phyloP scores from a whole-genome alignment of 2,113 vertebrate species.

The Phylloscopus whistleri region DNA sequence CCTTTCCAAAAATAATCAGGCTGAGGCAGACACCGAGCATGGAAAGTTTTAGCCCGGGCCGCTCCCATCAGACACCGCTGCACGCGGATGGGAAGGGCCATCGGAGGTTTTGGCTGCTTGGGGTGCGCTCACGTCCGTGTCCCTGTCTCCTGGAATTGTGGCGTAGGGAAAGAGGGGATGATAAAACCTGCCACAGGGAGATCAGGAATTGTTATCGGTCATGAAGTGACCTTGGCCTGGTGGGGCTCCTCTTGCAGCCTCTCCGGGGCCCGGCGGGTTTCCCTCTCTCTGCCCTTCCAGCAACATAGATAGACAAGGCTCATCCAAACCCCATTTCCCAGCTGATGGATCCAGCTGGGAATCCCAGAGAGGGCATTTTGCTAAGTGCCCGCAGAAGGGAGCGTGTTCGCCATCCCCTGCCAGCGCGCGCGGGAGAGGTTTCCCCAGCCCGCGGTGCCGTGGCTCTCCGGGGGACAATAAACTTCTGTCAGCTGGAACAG shows the following conservation, averaged over 20 bases:
- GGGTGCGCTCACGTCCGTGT: accelerated
- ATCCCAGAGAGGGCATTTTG: background rate
- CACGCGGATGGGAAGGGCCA: accelerated
- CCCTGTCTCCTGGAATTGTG: background rate
- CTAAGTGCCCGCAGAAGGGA: background rate
- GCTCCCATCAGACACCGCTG: accelerated
- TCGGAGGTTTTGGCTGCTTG: background rate
- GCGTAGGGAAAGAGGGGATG: background rate
- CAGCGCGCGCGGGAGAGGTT: accelerated
- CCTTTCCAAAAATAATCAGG: slow-evolving; percentile 15
- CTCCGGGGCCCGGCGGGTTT: background rate
- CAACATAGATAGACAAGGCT: accelerated
- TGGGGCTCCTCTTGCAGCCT: background rate
- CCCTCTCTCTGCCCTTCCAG: background rate
- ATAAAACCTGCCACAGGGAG: background rate
- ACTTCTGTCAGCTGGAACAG: background rate
- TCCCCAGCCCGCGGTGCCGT: background rate
- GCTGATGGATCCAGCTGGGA: background rate
- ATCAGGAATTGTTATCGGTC: background rate
- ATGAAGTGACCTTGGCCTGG: accelerated
- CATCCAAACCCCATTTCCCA: background rate
- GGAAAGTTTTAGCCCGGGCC: background rate
- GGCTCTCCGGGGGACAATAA: background rate
- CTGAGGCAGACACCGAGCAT: background rate
- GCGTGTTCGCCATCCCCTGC: background rate